phyloP scores from a whole-genome alignment of 2,888 invertebrate genomes.

The Cetonia aurata region DNA sequence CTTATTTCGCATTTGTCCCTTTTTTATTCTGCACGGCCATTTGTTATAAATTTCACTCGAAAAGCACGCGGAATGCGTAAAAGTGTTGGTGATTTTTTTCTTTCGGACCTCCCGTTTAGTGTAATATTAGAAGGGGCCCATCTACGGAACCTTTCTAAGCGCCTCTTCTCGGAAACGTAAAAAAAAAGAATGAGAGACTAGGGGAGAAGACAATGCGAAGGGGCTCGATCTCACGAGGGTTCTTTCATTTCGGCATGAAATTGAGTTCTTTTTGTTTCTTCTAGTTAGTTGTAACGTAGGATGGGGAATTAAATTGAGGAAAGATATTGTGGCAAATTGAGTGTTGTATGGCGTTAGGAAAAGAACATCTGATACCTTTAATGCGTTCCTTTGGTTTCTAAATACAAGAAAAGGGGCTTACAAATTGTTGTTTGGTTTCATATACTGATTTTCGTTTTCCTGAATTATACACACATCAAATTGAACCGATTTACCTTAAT shows the following conservation, averaged over 20 bases:
- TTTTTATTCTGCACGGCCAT: conserved; percentile 27
- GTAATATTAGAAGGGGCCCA: conserved; percentile 18
- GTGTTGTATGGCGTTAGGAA: conserved; percentile 16
- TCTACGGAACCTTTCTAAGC: conserved; percentile 10
- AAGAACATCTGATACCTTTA: conserved; percentile 18
- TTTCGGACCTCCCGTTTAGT: conserved; percentile 8
- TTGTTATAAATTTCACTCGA: conserved; percentile 38
- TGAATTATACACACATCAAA: too few relatives aligned
- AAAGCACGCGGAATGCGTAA: conserved; percentile 30
- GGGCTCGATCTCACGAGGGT: conserved; percentile 12
- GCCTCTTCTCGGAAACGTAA: background rate
- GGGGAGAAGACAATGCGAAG: background rate
- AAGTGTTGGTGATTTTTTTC: conserved; percentile 17
- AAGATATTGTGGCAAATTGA: conserved; percentile 20
- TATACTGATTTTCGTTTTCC: too few relatives aligned
- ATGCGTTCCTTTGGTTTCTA: background rate
- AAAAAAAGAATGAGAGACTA: background rate
- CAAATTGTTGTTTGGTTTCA: too few relatives aligned
- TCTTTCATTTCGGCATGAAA: background rate
- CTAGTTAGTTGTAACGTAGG: conserved; percentile 11
- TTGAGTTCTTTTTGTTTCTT: conserved; percentile 16
- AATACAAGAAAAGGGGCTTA: background rate
- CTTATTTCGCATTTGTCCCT: conserved; percentile 19
- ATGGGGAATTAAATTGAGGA: conserved; percentile 20
- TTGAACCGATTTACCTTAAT: too few relatives aligned